Base-by-base conservation (phyloP, 1,140 invertebrate species). In the Procambarus clarkii region DNA sequence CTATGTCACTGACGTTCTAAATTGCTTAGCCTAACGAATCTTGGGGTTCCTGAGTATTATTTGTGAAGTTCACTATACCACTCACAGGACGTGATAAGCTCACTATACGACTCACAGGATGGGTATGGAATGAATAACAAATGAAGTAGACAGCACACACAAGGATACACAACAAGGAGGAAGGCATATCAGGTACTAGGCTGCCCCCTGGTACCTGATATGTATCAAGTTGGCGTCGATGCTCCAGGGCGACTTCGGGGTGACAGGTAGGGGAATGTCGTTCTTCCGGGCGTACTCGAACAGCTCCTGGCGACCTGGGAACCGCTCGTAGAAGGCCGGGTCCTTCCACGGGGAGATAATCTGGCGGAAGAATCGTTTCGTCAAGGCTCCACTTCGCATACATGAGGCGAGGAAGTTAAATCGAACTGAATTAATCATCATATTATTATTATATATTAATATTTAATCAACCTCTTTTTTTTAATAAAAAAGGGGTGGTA, bases 221-320 rank as follows among this genome's bases (percentile, higher is more conserved):
- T 98, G 97, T 95, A 97, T 96, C n/a, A 98, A 95, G 94, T 98
- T 98, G 44, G 97, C 97, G 94, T 98, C 97, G 93, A 97, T 97
- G 93, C 97, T 97, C 97, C 97, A 98, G 0, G 97, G 97, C 48
- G 96, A 95, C 93, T 97, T 96, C 2, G 96, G 96, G 21, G 97
- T 97, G 5, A 97, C 97, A 15, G 97, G 96, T 2, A 97, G 95
- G 8, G 97, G 96, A 74, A 98, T 97, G 64, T 95, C 95, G 93
- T 97, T 95, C 86, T 95, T 93, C 93, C 96, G 95, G 0, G 97
- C 97, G 93, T 96, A 98, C 92, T 96, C 95, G 85, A 98, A 96
- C 1, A 98, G 95, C 94, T 97, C 97, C 86, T 95, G 95, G 50
- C 97, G 95, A 3, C 97, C 97, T 94, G 96, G 95, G 93, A 98